Conservation (phyloP, 2,888 invertebrate species). For the Heliconius ismenius region DNA sequence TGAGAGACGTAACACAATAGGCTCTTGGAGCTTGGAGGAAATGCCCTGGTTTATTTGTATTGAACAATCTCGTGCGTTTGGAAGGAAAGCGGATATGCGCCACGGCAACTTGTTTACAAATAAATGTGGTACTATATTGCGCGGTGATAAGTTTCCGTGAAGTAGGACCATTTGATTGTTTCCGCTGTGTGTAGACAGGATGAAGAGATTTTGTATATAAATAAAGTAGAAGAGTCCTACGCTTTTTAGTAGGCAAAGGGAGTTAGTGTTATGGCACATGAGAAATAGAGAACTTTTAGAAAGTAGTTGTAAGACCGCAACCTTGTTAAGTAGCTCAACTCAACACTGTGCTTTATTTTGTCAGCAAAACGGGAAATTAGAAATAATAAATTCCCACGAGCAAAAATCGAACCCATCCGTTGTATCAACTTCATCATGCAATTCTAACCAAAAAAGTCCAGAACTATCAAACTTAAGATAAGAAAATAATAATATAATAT, state of each 20-base stretch:
- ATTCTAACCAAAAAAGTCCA: no score
- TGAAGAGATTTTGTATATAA: not conserved
- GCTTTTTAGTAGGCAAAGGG: no score
- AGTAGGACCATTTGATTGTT: conserved; percentile 8
- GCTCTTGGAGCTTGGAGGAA: conserved; percentile 21
- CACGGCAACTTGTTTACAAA: conserved; percentile 23
- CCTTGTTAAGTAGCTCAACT: no score
- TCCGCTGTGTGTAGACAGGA: not conserved
- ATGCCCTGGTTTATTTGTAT: conserved; percentile 28
- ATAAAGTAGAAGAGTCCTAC: not conserved
- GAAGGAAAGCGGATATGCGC: conserved; percentile 28
- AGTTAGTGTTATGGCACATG: no score
- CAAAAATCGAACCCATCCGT: no score
- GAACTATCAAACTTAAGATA: no score
- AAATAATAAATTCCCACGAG: no score
- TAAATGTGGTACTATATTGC: conserved; percentile 14
- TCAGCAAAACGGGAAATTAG: no score
- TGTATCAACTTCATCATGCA: no score
- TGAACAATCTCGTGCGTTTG: conserved; percentile 20
- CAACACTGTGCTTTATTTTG: no score
- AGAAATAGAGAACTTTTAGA: no score
- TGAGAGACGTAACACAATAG: conserved; percentile 3
- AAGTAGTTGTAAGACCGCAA: no score
- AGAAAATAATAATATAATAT: not conserved
- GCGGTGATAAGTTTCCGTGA: conserved; percentile 14